These are phyloP conservation scores for Aporophyla lueneburgensis DNA, from an alignment of 2,888 invertebrate species.

Conservation along the genomic window DNA sequence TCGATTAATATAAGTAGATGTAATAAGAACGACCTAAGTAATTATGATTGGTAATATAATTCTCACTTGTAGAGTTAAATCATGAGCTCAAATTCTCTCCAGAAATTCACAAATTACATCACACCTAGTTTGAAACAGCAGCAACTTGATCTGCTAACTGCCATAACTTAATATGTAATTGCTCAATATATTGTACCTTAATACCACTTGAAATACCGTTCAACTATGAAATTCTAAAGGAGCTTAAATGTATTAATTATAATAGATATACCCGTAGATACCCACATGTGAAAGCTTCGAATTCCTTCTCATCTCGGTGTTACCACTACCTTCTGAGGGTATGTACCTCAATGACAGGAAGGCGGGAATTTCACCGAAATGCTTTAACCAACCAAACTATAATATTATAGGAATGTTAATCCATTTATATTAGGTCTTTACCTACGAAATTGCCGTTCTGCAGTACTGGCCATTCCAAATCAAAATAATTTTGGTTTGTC, in stretches of 20 bases:
- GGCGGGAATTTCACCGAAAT: constrained; percentile 49
- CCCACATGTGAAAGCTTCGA: constrained; percentile 22
- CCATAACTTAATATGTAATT: constrained; percentile 44
- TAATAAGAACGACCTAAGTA: too few relatives aligned
- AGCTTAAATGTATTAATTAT: constrained; percentile 48
- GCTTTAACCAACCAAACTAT: constrained; percentile 37
- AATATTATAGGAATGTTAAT: constrained; percentile 37
- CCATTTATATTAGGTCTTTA: too few relatives aligned
- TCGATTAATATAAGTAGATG: neutral
- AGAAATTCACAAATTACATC: constrained; percentile 16
- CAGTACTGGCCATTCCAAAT: too few relatives aligned
- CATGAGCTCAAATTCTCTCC: neutral
- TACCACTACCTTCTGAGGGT: constrained; percentile 19
- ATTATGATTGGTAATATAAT: neutral
- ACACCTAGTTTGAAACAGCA: constrained; percentile 19
- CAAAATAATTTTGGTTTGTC: too few relatives aligned
- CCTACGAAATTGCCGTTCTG: too few relatives aligned
- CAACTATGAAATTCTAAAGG: constrained; percentile 40
- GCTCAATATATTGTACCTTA: constrained; percentile 41
- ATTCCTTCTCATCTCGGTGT: constrained; percentile 39
- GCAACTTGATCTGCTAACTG: constrained; percentile 25
- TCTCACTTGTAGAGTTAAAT: neutral
- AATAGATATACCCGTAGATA: constrained; percentile 35
- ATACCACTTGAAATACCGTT: constrained; percentile 38
- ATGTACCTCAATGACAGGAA: constrained; percentile 17